Base-by-base conservation (phyloP, 2,797 vertebrate genomes). In the Pagetopsis macropterus region DNA sequence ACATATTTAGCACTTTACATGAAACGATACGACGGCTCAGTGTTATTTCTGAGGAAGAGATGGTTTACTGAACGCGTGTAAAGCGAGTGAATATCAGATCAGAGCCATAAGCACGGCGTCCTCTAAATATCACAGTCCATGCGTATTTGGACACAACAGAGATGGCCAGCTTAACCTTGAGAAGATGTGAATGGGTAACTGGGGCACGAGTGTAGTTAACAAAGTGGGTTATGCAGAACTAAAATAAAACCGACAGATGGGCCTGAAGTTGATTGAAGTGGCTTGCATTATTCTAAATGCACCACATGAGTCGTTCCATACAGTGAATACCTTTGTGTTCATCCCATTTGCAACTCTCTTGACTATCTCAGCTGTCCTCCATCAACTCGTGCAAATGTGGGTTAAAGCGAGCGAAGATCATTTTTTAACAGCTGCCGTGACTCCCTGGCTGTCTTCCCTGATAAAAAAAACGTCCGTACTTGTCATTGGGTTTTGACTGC, bases 151-250 rank as follows among this genome's bases (percentile, higher is more conserved):
- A 66, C 49, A 76, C 48, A 66, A 14, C 21, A 23, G 52, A 74
- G 69, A 75, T 84, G 81, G 51, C 27, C 52, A 55, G 40, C 67
- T n/a, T 78, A 83, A 87, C 78, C 84, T 87, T 79, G 57, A 65
- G 66, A 21, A 79, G 63, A 61, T 57, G 55, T 72, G 69, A 78
- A 70, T 54, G 48, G 70, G 61, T 73, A 86, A 82, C 72, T 84
- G 70, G 81, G 83, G 65, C 83, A 82, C 48, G 37, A 56, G 77
- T 61, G 65, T 37, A 65, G 82, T 75, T 87, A 79, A 81, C 51
- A 84, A 83, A 88, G 81, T 85, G 73, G 79, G 76, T 75, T 85
- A 77, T 66, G 73, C 50, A 44, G 59, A 64, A 65, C 64, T 56
- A 60, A 82, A 81, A 57, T 82, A 45, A 70, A 58, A 78, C 33